Conservation (phyloP, 1,140 invertebrate genomes). For the Achroia grisella region DNA sequence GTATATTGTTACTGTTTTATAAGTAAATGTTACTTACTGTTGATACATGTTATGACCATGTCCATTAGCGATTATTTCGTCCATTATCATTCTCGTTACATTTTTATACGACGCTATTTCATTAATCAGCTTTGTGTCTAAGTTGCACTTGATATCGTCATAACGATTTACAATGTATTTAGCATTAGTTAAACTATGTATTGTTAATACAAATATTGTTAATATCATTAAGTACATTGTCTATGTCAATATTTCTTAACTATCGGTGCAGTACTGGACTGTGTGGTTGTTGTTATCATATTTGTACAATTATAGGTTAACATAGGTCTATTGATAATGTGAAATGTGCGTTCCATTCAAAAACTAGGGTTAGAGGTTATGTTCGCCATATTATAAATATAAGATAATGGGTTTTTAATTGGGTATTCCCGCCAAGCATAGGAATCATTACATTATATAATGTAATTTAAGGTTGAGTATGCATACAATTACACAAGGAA, state of each 20-base stretch:
- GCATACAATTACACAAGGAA: no score
- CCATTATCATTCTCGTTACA: slow-evolving; percentile 14
- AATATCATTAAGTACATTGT: not conserved
- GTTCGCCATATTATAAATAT: no score
- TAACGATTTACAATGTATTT: slow-evolving; percentile 12
- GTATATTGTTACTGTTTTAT: no score
- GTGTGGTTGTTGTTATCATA: not conserved
- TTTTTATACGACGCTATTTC: slow-evolving; percentile 21
- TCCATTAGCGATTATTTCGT: slow-evolving; percentile 11
- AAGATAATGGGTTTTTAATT: no score
- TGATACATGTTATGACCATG: not conserved
- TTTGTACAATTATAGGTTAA: not conserved
- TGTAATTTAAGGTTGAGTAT: no score
- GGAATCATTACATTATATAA: no score
- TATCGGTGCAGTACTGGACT: not conserved
- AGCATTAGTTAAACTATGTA: not conserved
- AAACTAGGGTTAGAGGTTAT: no score
- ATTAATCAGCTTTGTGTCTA: slow-evolving; percentile 10
- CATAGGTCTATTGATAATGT: no score
- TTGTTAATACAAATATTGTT: not conserved
- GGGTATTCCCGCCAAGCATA: no score
- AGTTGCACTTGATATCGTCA: slow-evolving; percentile 11
- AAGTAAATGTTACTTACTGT: not conserved
- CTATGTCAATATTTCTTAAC: not conserved
- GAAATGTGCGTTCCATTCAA: no score